Base-by-base conservation (phyloP, 1,140 invertebrate genomes). In the Pachypeltis micranthus region DNA sequence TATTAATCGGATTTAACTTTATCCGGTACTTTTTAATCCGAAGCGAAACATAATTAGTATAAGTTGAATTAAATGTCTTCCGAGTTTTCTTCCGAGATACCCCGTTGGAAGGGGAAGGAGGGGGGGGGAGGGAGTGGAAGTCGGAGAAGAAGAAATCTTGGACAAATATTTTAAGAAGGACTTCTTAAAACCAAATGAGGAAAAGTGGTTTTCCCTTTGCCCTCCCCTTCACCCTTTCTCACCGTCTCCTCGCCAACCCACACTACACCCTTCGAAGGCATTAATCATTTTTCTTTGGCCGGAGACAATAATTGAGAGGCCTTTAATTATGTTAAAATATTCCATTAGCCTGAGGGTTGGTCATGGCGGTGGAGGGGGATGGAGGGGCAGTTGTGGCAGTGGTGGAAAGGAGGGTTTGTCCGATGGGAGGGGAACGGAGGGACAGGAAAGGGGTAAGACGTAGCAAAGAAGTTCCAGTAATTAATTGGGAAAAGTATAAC, bases 291-390 rank as follows among this genome's bases (percentile, higher is more conserved):
- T 64, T 64, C 63, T 64, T 64, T 64, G 19, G 47, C 55, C 39
- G 31, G 25, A 39, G 51, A 64, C 63, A 64, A 64, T 64, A 64
- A 64, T 64, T 64, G 63, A 64, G 63, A 64, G 26, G 63, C 26
- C 59, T 64, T 64, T 64, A 64, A 64, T 64, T 64, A 64, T 64
- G 63, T 64, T 64, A 64, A 64, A 64, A 64, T 64, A 64, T 64
- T 64, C 63, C 59, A 64, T 64, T 64, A 64, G 59, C 23, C 47
- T 51, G 12, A 21, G 47, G 47, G 19, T n/a, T n/a, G n/a, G n/a
- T n/a, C n/a, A n/a, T n/a, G n/a, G n/a, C n/a, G n/a, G n/a, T n/a
- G n/a, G n/a, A n/a, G n/a, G n/a, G n/a, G n/a, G n/a, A n/a, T n/a
- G n/a, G n/a, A n/a, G n/a, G n/a, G n/a, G n/a, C n/a, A n/a, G n/a